Conservation (phyloP, 2,797 vertebrate species). For the Coccyzus lansbergi region DNA sequence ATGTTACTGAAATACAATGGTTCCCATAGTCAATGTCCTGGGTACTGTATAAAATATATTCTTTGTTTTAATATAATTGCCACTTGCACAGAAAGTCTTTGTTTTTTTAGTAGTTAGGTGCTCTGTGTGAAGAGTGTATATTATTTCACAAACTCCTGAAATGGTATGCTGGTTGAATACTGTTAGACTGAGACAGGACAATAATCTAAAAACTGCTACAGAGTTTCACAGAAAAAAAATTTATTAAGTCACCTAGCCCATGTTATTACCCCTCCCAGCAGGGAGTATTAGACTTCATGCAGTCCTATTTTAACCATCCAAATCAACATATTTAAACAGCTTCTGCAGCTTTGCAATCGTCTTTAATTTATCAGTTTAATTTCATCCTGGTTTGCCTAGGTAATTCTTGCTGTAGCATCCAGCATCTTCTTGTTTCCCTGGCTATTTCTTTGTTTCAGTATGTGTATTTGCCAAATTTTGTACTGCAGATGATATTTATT, state of each 20-base stretch:
- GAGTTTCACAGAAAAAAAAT: background rate
- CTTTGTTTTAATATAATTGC: background rate
- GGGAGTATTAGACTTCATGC: background rate
- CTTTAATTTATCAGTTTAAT: conserved; percentile 17
- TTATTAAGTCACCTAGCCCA: background rate
- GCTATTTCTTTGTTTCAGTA: background rate
- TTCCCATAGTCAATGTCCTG: background rate
- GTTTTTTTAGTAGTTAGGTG: background rate
- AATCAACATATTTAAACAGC: background rate
- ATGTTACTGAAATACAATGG: background rate
- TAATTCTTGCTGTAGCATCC: conserved; percentile 1
- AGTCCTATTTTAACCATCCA: background rate
- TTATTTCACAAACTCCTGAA: background rate
- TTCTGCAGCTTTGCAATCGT: background rate
- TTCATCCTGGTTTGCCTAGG: background rate
- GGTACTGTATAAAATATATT: background rate
- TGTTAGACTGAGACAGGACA: background rate
- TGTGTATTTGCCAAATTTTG: background rate
- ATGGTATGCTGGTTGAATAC: background rate
- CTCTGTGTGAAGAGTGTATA: background rate
- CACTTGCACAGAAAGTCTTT: background rate
- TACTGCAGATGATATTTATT: conserved; percentile 12
- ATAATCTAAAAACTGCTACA: background rate
- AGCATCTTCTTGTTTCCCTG: background rate
- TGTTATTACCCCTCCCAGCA: background rate